Conservation (phyloP, 1,140 invertebrate genomes). For the Dufourea novaeangliae region DNA sequence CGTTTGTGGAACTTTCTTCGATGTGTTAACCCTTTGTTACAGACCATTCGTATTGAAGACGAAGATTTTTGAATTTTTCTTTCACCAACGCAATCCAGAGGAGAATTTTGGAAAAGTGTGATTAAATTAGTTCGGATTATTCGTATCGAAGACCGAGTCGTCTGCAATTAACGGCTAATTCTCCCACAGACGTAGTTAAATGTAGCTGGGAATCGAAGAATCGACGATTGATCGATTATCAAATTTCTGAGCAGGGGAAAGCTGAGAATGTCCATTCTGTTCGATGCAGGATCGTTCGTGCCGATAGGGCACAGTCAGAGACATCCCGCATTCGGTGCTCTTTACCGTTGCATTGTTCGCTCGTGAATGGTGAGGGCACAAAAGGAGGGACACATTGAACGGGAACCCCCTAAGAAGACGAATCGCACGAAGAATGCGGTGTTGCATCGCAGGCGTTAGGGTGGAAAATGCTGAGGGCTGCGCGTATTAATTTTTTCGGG, state of each 20-base stretch:
- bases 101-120: too few species aligned
- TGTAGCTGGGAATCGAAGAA: too few species aligned
- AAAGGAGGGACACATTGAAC: slow-evolving; percentile 56
- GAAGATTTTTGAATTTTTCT: too few species aligned
- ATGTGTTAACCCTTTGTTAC: not conserved
- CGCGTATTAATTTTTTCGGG: too few species aligned
- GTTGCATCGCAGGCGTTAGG: not conserved
- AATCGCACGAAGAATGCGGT: slow-evolving; percentile 1
- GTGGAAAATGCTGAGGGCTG: slow-evolving; percentile 49
- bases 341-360: slow-evolving; percentile 45
- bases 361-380: slow-evolving; percentile 41
- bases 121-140: too few species aligned
- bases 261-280: slow-evolving; percentile 18
- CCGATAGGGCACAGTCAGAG: not conserved
- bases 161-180: too few species aligned
- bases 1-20: not conserved
- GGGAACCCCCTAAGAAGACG: slow-evolving; percentile 32
- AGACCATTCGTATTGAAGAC: too few species aligned
- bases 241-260: not conserved
- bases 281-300: not conserved
- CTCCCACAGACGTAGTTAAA: too few species aligned
- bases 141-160: too few species aligned
- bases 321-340: slow-evolving; percentile 31
- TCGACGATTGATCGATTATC: not conserved
- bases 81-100: too few species aligned